phyloP scores from a whole-genome alignment of 2,113 vertebrate genomes.

The Neodon shergylaensis region DNA sequence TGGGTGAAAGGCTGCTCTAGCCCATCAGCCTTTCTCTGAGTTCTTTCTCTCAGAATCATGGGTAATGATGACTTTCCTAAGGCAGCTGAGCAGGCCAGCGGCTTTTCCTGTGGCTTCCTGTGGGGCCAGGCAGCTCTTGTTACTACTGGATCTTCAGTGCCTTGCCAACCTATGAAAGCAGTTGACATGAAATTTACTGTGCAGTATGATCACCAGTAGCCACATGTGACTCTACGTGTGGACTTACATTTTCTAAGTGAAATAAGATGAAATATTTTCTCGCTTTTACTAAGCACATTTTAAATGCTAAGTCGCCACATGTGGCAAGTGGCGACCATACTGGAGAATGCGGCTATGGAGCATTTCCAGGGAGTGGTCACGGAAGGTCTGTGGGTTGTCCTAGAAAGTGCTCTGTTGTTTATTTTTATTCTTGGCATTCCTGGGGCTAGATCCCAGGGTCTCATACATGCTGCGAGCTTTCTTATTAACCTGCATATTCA shows the following conservation, averaged over 20 bases:
- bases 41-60: background rate
- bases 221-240: background rate
- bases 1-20: background rate
- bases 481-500: background rate
- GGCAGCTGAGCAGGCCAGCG: background rate
- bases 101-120: background rate
- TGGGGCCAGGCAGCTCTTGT: background rate
- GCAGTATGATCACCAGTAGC: background rate
- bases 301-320: background rate
- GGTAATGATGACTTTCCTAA: background rate
- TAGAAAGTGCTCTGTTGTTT: background rate
- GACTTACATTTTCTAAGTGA: background rate
- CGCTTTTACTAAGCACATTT: background rate
- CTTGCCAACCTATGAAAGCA: background rate
- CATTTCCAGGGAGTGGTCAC: background rate
- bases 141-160: background rate
- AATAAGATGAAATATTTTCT: background rate
- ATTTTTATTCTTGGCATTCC: background rate
- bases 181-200: background rate
- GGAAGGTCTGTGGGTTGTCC: background rate
- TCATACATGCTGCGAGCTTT: background rate
- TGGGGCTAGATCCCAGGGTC: background rate
- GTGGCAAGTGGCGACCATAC: background rate
- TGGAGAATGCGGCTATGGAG: background rate
- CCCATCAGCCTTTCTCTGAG: background rate